Evolutionary conservation across 2,888 invertebrate species (phyloP).

Genomic region (Trichacis sp.): DNA sequence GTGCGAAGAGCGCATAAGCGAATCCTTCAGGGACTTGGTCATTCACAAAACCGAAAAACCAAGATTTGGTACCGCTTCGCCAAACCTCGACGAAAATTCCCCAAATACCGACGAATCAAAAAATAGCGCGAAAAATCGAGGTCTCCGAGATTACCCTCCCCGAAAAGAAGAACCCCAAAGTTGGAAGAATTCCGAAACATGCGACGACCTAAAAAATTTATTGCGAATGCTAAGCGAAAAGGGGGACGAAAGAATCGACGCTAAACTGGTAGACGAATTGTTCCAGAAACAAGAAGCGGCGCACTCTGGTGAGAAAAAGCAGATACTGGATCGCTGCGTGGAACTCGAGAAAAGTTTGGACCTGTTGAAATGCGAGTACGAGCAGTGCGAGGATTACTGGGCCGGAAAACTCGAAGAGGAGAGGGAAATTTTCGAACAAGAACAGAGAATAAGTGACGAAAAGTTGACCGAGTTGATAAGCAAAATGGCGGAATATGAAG

Average conservation of each 20-base stretch:
- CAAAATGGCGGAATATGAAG: conserved; percentile 85
- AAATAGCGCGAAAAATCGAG: conserved; percentile 48
- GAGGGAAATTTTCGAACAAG: conserved; percentile 79
- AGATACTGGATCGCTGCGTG: conserved; percentile 71
- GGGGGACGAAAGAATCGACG: conserved; percentile 14
- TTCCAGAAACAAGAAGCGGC: conserved; percentile 66
- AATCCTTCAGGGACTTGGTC: conserved; percentile 50
- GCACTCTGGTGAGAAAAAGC: conserved; percentile 62
- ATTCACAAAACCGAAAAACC: conserved; percentile 35
- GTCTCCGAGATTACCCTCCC: conserved; percentile 60
- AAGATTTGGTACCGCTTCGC: conserved; percentile 17
- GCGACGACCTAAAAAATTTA: conserved; percentile 17
- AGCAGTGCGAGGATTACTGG: conserved; percentile 91
- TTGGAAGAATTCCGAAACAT: conserved; percentile 33
- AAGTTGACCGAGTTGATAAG: conserved; percentile 80
- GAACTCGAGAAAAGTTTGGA: conserved; percentile 82
- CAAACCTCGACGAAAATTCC: conserved; percentile 42
- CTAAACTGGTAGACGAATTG: conserved; percentile 22
- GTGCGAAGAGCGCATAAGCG: conserved; percentile 45
- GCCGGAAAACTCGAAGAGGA: conserved; percentile 82
- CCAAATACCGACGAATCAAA: conserved; percentile 47
- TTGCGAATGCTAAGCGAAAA: conserved; percentile 18
- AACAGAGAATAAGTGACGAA: conserved; percentile 81
- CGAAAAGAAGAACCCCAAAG: conserved; percentile 56
- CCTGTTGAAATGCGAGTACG: conserved; percentile 81